Conservation (phyloP, 2,888 invertebrate genomes). For the Thyatira batis region DNA sequence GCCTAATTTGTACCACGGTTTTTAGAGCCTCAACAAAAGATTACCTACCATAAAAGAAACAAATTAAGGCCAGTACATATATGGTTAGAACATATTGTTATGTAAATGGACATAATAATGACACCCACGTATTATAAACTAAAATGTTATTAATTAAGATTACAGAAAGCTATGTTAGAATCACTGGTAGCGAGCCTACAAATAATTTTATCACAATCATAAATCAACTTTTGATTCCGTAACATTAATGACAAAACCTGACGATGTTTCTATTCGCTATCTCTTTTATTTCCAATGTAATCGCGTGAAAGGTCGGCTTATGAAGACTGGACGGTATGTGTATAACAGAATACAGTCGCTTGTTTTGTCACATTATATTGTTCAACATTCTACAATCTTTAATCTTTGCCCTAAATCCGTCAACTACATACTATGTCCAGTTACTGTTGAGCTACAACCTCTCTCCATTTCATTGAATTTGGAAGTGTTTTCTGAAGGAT, state of each 20-base stretch:
- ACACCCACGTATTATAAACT: neutral
- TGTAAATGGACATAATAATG: neutral
- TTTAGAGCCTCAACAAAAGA: neutral
- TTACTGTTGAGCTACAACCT: slow-evolving; percentile 17
- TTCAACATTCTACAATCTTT: slow-evolving; percentile 31
- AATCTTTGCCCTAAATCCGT: slow-evolving; percentile 44
- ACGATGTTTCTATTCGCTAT: no score
- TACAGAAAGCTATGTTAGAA: neutral
- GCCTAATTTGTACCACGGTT: no score
- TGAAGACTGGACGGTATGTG: no score
- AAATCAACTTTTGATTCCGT: neutral
- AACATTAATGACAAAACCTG: no score
- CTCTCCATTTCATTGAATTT: slow-evolving; percentile 12
- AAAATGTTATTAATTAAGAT: neutral
- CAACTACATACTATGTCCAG: slow-evolving; percentile 26
- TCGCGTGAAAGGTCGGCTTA: no score
- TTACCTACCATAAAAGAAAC: neutral
- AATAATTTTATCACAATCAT: neutral
- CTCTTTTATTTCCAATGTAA: no score
- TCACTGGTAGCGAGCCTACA: neutral
- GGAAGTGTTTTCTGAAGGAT: neutral
- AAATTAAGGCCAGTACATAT: neutral
- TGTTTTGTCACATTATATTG: slow-evolving; percentile 40
- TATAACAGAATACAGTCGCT: no score
- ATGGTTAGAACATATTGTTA: neutral